Conservation (phyloP, 2,797 vertebrate species). For the Borostomias antarcticus region DNA sequence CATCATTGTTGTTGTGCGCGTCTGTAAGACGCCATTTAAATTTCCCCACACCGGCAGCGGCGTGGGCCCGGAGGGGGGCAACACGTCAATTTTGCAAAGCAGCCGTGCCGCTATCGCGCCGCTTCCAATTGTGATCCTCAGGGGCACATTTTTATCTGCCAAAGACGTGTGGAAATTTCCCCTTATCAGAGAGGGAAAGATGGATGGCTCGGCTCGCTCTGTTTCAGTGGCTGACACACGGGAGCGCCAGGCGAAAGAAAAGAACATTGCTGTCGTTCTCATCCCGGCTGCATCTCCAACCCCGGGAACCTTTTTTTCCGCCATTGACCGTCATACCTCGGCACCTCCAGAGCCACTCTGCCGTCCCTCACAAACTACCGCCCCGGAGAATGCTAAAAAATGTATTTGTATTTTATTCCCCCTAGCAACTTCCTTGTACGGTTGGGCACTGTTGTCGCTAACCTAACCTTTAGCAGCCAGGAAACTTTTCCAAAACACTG, state of each 20-base stretch:
- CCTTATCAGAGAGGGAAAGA: constrained; percentile 61
- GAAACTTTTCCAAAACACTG: constrained; percentile 39
- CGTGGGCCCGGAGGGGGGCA: constrained; percentile 31
- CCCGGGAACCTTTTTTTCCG: constrained; percentile 41
- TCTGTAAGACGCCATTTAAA: constrained; percentile 62
- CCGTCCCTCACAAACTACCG: constrained; percentile 37
- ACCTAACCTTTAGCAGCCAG: constrained; percentile 47
- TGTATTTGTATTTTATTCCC: no score
- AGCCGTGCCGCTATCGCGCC: constrained; percentile 42
- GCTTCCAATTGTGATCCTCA: constrained; percentile 51
- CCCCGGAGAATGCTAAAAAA: constrained; percentile 35
- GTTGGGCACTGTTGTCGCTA: constrained; percentile 37
- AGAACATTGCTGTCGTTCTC: constrained; percentile 44
- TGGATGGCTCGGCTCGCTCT: constrained; percentile 54
- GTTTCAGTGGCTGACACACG: constrained; percentile 48
- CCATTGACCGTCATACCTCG: constrained; percentile 29
- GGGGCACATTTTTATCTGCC: constrained; percentile 61
- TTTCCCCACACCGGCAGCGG: constrained; percentile 40
- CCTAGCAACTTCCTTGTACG: constrained; percentile 49
- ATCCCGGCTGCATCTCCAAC: constrained; percentile 16
- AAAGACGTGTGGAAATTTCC: constrained; percentile 53
- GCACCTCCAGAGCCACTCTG: constrained; percentile 33
- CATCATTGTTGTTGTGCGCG: constrained; percentile 64
- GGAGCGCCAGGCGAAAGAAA: constrained; percentile 36
- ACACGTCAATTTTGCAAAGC: constrained; percentile 61